Evolutionary conservation across 1,140 invertebrate genomes (phyloP).

Genomic region (Centruroides vittatus): DNA sequence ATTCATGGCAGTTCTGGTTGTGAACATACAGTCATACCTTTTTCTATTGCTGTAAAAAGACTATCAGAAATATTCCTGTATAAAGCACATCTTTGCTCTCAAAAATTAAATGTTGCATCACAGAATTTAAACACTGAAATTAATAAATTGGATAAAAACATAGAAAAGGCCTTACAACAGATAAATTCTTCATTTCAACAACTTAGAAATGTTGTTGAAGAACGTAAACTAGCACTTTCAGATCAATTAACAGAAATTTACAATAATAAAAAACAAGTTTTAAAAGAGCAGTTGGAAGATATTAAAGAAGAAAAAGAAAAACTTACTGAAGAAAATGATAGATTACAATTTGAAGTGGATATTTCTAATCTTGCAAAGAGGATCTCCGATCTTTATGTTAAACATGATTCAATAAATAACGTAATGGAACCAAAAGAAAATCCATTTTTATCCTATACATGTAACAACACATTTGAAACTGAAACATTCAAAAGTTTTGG

Average conservation of each 20-base stretch:
- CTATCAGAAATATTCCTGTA: constrained; percentile 93
- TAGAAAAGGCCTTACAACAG: constrained; percentile 35
- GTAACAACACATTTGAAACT: constrained; percentile 33
- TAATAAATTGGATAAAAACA: constrained; percentile 47
- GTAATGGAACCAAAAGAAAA: constrained; percentile 79
- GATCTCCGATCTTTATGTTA: constrained; percentile 70
- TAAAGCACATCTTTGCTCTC: constrained; percentile 81
- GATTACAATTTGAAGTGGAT: constrained; percentile 71
- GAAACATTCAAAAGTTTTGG: constrained; percentile 33
- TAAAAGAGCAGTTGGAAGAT: constrained; percentile 76
- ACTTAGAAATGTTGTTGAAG: constrained; percentile 56
- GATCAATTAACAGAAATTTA: constrained; percentile 52
- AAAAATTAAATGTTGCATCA: constrained; percentile 60
- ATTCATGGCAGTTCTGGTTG: constrained; percentile 19
- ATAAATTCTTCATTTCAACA: constrained; percentile 54
- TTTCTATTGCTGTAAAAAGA: constrained; percentile 88
- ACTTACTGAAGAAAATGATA: constrained; percentile 74
- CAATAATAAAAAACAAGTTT: constrained; percentile 63
- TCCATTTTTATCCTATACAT: constrained; percentile 70
- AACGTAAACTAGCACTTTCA: constrained; percentile 51
- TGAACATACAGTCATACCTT: constrained; percentile 66
- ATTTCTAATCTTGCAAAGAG: constrained; percentile 78
- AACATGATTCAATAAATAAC: constrained; percentile 62
- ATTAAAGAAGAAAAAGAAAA: constrained; percentile 78
- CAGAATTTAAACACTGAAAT: constrained; percentile 56